Conservation (phyloP, 2,113 vertebrate genomes). For the Pipa parva region DNA sequence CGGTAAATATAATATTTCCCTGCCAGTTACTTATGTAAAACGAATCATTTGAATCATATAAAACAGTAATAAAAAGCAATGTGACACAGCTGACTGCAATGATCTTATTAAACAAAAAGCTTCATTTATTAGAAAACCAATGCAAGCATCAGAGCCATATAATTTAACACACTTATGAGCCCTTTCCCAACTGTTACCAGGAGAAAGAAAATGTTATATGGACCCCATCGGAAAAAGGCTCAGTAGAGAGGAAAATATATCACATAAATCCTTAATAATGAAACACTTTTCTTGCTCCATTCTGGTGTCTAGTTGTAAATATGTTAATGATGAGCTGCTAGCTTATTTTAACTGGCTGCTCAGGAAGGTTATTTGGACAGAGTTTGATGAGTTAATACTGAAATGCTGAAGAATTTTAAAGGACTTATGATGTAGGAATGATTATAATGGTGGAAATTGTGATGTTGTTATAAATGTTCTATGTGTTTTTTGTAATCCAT, state of each 20-base stretch:
- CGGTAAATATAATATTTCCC: constrained; percentile 41
- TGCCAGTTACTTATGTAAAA: constrained; percentile 40
- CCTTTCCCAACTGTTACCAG: constrained; percentile 32
- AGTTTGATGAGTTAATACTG: no score
- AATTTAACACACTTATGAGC: constrained; percentile 40
- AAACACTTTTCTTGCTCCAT: constrained; percentile 19
- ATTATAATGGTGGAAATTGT: no score
- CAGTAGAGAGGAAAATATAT: constrained; percentile 38
- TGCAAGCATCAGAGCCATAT: constrained; percentile 32
- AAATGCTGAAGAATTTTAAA: no score
- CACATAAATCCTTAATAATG: constrained; percentile 35
- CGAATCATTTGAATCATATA: constrained; percentile 31
- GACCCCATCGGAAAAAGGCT: constrained; percentile 39
- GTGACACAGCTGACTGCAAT: constrained; percentile 39
- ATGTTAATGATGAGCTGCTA: constrained; percentile 17
- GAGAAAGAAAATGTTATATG: constrained; percentile 35
- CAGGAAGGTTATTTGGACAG: not conserved
- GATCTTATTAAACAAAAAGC: constrained; percentile 42
- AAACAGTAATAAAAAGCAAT: constrained; percentile 29
- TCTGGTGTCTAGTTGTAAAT: constrained; percentile 15
- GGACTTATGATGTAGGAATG: no score
- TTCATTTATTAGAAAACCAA: constrained; percentile 42
- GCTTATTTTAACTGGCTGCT: constrained; percentile 4
- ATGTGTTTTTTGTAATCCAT: no score
- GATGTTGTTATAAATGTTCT: no score